These are phyloP conservation scores for Drosophila tripunctata DNA, from an alignment of 2,888 invertebrate species.

Conservation along the genomic window DNA sequence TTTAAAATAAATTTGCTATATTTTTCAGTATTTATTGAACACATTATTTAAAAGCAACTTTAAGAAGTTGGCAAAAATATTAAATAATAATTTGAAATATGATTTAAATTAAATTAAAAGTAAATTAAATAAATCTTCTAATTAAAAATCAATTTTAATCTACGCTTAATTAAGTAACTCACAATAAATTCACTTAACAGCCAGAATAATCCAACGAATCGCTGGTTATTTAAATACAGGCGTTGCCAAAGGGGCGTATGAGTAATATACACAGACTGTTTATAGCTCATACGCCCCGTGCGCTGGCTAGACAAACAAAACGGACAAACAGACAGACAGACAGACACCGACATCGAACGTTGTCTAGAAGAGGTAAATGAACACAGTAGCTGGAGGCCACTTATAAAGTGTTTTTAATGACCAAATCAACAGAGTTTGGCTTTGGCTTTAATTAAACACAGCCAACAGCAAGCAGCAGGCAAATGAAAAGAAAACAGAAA, in stretches of 20 bases:
- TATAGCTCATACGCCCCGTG: slow-evolving; percentile 51
- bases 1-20: background rate
- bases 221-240: slow-evolving; percentile 22
- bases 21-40: background rate
- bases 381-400: slow-evolving; percentile 21
- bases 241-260: slow-evolving; percentile 62
- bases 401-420: slow-evolving; percentile 60
- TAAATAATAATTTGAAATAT: background rate
- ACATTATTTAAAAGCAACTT: background rate
- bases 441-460: slow-evolving; percentile 69
- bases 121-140: background rate
- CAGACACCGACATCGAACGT: background rate
- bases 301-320: slow-evolving; percentile 34
- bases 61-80: background rate
- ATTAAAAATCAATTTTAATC: background rate
- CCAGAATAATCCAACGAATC: background rate
- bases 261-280: slow-evolving; percentile 56
- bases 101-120: background rate
- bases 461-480: slow-evolving; percentile 38
- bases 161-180: background rate
- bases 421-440: slow-evolving; percentile 38
- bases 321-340: slow-evolving; percentile 14
- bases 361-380: slow-evolving; percentile 12
- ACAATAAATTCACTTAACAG: background rate
- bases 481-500: slow-evolving; percentile 17